Evolutionary conservation across 2,797 vertebrate genomes (phyloP).

Genomic region (Staurois parvus): DNA sequence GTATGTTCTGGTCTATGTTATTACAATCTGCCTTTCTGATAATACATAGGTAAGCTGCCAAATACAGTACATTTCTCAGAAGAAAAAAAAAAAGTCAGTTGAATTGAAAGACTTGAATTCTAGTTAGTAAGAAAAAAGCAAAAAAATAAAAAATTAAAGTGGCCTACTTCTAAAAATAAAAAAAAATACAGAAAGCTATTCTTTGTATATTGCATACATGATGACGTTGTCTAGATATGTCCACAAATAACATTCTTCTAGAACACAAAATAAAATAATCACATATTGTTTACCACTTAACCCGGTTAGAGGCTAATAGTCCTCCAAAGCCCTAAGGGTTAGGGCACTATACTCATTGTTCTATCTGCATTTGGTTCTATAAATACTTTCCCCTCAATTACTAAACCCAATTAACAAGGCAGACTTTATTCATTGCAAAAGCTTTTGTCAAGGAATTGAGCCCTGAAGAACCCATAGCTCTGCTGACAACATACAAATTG

Average conservation of each 20-base stretch:
- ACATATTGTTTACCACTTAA: conserved; percentile 39
- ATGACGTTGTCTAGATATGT: background rate
- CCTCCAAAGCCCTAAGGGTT: conserved; percentile 20
- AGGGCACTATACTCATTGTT: conserved; percentile 12
- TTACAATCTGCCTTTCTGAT: too few species aligned
- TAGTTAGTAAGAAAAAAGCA: too few species aligned
- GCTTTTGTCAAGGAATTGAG: conserved; percentile 39
- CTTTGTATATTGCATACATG: background rate
- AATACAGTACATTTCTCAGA: too few species aligned
- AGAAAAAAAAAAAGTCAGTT: too few species aligned
- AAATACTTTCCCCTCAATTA: conserved; percentile 41
- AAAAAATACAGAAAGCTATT: too few species aligned
- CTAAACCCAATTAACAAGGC: conserved; percentile 35
- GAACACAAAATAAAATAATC: background rate
- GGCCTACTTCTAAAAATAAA: too few species aligned
- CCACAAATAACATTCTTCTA: background rate
- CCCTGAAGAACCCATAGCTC: background rate
- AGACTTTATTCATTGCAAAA: conserved; percentile 34
- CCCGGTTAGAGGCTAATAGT: conserved; percentile 6
- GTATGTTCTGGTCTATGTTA: too few species aligned
- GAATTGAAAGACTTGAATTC: too few species aligned
- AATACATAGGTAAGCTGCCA: too few species aligned
- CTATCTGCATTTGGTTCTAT: conserved; percentile 25
- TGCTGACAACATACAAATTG: conserved; percentile 54
- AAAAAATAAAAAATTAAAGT: too few species aligned